Evolutionary conservation across 2,888 invertebrate genomes (phyloP), one percentile per base, ranked within the genome.

Genomic region (Artemia sp.): DNA sequence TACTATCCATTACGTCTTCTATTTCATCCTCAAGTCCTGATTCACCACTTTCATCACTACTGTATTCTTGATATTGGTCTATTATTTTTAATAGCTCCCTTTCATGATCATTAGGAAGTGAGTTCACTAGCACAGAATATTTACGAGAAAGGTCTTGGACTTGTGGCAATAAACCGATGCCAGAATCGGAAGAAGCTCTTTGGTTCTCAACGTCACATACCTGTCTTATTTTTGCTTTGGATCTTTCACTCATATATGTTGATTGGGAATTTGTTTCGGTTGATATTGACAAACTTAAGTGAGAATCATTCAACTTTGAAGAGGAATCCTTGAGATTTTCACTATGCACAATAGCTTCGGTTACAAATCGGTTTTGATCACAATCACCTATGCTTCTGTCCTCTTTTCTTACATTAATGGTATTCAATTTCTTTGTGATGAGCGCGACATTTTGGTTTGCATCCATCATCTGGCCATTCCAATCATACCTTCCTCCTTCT

Each of bases 401-500:
- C n/a, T 68, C 52, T 67, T 38, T 64, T n/a, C 24, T 58, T 1
- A 52, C 51, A 51, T 68, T 68, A n/a, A 52, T 51, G n/a, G 51
- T 51, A n/a, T 12, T 14, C 51, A 52, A n/a, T 52, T 14, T 12
- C n/a, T 68, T 24, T n/a, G 51, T 51, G 51, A 51, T 51, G 10
- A 11, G 9, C 14, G 51, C 10, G 68, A 52, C 68, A 10, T 68
- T 52, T 2, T 58, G 64, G 24, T 58, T 58, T 24, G 64, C 24
- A 58, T 58, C 64, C 8, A 58, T 58, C 8, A 10, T 8, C 24
- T 58, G 14, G 14, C 24, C 64, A 58, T 58, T 58, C 58, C 58
- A 58, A 14, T 58, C 58, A 58, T 58, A 58, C 64, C 64, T 8
- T 68, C 68, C 68, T 38, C 52, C 52, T 68, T 68, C 68, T 14